Conservation (phyloP, 2,888 invertebrate species). For the Biston stratarius region DNA sequence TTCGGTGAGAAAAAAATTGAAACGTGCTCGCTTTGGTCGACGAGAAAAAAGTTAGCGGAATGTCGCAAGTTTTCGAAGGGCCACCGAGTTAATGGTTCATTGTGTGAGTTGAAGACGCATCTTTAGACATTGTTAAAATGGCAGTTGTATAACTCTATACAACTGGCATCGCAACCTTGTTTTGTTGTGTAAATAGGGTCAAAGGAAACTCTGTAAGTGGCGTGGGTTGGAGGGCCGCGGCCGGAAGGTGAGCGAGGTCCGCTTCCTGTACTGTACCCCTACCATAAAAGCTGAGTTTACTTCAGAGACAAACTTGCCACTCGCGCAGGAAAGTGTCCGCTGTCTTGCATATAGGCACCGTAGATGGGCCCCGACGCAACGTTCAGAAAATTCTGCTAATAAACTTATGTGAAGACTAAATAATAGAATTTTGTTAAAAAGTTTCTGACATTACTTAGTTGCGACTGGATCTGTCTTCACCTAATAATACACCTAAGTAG, state of each 20-base stretch:
- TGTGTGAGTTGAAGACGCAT: slow-evolving; percentile 17
- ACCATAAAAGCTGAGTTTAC: slow-evolving; percentile 25
- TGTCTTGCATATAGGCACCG: slow-evolving; percentile 19
- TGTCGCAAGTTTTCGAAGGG: slow-evolving; percentile 6
- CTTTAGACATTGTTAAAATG: slow-evolving; percentile 21
- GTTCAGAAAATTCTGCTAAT: slow-evolving; percentile 6
- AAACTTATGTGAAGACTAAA: background rate
- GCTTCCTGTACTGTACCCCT: slow-evolving; percentile 8
- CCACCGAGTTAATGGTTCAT: slow-evolving; percentile 12
- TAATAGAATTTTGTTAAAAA: background rate
- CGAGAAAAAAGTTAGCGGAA: slow-evolving; percentile 17
- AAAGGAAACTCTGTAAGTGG: slow-evolving; percentile 33
- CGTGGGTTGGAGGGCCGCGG: slow-evolving; percentile 15
- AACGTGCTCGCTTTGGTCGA: slow-evolving; percentile 6
- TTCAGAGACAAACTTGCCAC: slow-evolving; percentile 29
- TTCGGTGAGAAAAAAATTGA: slow-evolving; percentile 19
- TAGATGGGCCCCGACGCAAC: background rate
- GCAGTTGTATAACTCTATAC: background rate
- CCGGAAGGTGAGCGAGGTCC: slow-evolving; percentile 15
- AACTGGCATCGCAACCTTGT: slow-evolving; percentile 8
- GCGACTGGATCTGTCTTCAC: too few species aligned
- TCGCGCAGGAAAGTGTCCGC: slow-evolving; percentile 9
- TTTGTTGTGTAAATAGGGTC: slow-evolving; percentile 36
- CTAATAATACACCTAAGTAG: too few species aligned
- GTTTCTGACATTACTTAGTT: too few species aligned